Conservation (phyloP, 2,888 invertebrate species). For the Perizoma flavofasciatum region DNA sequence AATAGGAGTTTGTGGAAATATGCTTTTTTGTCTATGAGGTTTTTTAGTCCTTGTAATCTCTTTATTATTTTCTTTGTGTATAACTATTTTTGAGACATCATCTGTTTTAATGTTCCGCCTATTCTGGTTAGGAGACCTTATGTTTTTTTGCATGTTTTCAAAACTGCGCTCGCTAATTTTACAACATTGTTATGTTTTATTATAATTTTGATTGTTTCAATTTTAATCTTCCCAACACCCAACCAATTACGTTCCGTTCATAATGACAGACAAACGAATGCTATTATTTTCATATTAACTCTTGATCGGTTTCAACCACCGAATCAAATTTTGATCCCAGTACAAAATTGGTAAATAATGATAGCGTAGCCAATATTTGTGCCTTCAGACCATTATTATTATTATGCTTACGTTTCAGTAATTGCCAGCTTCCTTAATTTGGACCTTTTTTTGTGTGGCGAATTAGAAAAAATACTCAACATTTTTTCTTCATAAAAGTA, state of each 20-base stretch:
- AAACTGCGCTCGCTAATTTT: too few relatives aligned
- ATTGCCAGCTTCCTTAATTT: conserved; percentile 35
- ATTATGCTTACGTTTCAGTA: conserved; percentile 34
- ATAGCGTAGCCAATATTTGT: conserved; percentile 53
- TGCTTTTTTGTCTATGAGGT: too few relatives aligned
- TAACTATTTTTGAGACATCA: too few relatives aligned
- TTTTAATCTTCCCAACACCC: conserved; percentile 1
- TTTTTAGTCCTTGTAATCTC: too few relatives aligned
- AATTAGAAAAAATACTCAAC: neutral
- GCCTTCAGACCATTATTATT: conserved; percentile 49
- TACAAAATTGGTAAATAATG: conserved; percentile 71
- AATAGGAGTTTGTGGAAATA: neutral
- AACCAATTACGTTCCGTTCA: conserved; percentile 56
- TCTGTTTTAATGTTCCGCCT: too few relatives aligned
- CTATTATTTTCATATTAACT: conserved; percentile 80
- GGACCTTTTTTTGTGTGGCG: conserved; percentile 11
- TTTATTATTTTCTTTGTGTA: too few relatives aligned
- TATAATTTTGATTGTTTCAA: too few relatives aligned
- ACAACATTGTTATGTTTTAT: too few relatives aligned
- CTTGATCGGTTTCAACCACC: conserved; percentile 69
- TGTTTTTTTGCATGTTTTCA: too few relatives aligned
- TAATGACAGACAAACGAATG: conserved; percentile 70
- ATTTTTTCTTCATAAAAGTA: too few relatives aligned
- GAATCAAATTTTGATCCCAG: conserved; percentile 60
- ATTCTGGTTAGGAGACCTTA: too few relatives aligned